Conservation (phyloP, 64 coral and sea anemone species). For the Actinia equina region DNA sequence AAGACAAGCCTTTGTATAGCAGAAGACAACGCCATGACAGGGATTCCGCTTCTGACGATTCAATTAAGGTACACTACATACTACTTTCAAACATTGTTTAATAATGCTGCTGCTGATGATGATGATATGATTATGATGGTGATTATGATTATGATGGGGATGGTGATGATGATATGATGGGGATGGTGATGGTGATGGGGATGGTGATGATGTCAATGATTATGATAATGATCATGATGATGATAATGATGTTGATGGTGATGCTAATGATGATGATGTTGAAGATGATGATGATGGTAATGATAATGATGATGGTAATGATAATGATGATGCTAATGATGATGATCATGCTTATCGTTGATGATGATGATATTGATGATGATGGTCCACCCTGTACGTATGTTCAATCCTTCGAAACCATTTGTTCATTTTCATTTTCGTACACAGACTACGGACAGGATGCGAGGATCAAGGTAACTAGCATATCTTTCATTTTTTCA, state of each 20-base stretch:
- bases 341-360: too few species aligned
- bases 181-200: too few species aligned
- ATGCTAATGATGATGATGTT: not conserved
- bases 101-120: not conserved
- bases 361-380: too few species aligned
- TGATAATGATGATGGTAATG: too few species aligned
- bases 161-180: not conserved
- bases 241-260: not conserved
- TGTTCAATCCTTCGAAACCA: not conserved
- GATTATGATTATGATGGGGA: not conserved
- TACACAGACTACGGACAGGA: constrained; percentile 42
- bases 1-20: constrained; percentile 38
- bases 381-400: not conserved
- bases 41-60: constrained; percentile 29
- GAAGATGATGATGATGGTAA: too few species aligned
- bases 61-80: constrained; percentile 21
- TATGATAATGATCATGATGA: not conserved
- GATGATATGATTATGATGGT: not conserved
- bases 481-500: not conserved
- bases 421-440: constrained; percentile 25
- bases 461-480: constrained; percentile 35
- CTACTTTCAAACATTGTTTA: not conserved
- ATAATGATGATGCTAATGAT: too few species aligned
- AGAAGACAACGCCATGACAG: constrained; percentile 26
- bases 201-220: not conserved